Conservation (phyloP, 2,888 invertebrate species). For the Galerucella nymphaeae region DNA sequence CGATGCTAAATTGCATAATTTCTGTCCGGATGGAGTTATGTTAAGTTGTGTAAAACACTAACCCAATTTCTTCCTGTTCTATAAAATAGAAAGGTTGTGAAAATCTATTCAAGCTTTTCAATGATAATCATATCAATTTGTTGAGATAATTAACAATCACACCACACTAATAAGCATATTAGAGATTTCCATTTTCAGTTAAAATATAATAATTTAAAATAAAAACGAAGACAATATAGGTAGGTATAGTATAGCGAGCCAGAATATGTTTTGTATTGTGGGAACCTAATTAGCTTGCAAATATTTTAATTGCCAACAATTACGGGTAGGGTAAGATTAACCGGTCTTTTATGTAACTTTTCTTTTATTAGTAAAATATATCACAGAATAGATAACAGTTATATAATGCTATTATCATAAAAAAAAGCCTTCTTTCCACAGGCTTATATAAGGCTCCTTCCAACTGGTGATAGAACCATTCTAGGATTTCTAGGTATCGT, state of each 20-base stretch:
- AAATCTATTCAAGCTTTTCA: not conserved
- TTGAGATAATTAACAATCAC: not conserved
- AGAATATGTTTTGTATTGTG: constrained; percentile 6
- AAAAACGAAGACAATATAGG: not conserved
- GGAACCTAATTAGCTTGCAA: constrained; percentile 26
- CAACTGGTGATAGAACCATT: no score
- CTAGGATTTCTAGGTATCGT: no score
- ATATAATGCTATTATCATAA: not conserved
- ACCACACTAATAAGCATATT: constrained; percentile 1
- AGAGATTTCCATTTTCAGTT: not conserved
- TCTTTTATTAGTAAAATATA: not conserved
- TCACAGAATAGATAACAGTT: not conserved
- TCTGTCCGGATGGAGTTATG: no score
- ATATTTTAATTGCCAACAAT: constrained; percentile 30
- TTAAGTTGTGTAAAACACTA: not conserved
- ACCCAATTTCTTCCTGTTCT: not conserved
- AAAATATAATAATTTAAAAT: not conserved
- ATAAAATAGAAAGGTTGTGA: constrained; percentile 2
- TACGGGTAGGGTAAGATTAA: not conserved
- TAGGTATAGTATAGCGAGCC: no score
- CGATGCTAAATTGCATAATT: no score
- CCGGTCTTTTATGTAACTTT: not conserved
- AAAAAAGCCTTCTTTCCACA: no score
- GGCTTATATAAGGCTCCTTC: no score
- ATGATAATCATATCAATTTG: not conserved